These are phyloP conservation scores for Sebastes alutus DNA, from an alignment of 2,797 vertebrate genomes.

Conservation along the genomic window DNA sequence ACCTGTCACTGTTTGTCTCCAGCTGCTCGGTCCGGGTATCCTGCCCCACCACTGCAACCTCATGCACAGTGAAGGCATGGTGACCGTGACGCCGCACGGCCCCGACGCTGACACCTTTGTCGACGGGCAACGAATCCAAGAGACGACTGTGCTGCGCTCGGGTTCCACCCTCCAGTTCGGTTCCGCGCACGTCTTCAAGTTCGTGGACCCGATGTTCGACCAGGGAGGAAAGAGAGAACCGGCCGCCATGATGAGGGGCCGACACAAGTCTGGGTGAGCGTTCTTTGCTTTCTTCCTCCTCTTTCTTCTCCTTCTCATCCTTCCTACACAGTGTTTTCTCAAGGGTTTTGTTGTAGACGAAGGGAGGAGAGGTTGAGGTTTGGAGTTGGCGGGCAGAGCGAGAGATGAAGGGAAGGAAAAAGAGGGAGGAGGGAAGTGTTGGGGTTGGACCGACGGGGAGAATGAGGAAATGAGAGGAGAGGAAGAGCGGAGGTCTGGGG, in stretches of 20 bases:
- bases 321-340: background rate
- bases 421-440: slow-evolving; percentile 26
- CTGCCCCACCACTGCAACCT: slow-evolving; percentile 97
- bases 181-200: slow-evolving; percentile 93
- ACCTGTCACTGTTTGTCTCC: background rate
- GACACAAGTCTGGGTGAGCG: slow-evolving; percentile 86
- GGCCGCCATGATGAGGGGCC: slow-evolving; percentile 82
- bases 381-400: slow-evolving; percentile 36
- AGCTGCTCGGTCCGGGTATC: slow-evolving; percentile 95
- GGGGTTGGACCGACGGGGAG: slow-evolving; percentile 21
- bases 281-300: too few species aligned
- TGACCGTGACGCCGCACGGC: slow-evolving; percentile 92
- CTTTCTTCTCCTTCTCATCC: background rate
- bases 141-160: slow-evolving; percentile 94
- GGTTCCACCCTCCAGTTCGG: slow-evolving; percentile 96
- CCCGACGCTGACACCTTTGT: slow-evolving; percentile 94
- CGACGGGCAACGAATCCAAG: slow-evolving; percentile 91
- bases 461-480: slow-evolving; percentile 49
- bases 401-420: slow-evolving; percentile 45
- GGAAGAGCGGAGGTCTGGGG: slow-evolving; percentile 65
- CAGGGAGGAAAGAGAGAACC: slow-evolving; percentile 90
- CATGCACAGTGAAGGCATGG: slow-evolving; percentile 94
- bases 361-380: slow-evolving; percentile 56
- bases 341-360: slow-evolving; percentile 12
- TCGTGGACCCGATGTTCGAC: slow-evolving; percentile 96